phyloP scores from a whole-genome alignment of 2,888 invertebrate species.

The Pardosa pseudoannulata region DNA sequence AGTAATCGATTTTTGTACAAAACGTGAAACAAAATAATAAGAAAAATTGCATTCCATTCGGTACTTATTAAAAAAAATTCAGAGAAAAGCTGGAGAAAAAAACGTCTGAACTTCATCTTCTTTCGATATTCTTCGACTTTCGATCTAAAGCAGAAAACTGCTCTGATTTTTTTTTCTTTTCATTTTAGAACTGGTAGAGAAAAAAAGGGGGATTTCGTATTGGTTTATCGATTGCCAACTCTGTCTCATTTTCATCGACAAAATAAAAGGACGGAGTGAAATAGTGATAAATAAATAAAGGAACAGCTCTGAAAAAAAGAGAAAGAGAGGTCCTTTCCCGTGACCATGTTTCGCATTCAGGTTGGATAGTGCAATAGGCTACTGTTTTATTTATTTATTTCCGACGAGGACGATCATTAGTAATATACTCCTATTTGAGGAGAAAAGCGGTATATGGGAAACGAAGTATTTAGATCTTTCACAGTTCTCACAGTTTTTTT shows the following conservation, averaged over 20 bases:
- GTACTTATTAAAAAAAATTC: too few relatives aligned
- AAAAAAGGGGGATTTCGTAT: background rate
- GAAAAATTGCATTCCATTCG: too few relatives aligned
- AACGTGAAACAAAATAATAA: too few relatives aligned
- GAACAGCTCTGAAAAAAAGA: background rate
- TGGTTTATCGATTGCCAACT: constrained; percentile 9
- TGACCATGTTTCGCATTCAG: background rate
- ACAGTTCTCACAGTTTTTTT: too few relatives aligned
- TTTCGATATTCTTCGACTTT: constrained; percentile 13
- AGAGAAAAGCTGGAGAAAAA: too few relatives aligned
- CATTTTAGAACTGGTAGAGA: background rate
- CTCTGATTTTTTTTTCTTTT: background rate
- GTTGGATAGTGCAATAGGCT: too few relatives aligned
- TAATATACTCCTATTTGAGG: too few relatives aligned
- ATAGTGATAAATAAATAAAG: constrained; percentile 19
- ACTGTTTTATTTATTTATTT: too few relatives aligned
- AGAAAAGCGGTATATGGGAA: too few relatives aligned
- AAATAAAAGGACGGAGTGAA: background rate
- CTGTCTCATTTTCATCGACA: constrained; percentile 8
- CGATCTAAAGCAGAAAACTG: background rate
- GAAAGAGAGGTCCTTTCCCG: background rate
- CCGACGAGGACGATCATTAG: too few relatives aligned
- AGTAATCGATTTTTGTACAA: too few relatives aligned
- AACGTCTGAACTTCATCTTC: background rate
- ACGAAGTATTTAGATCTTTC: too few relatives aligned